Evolutionary conservation across 2,113 vertebrate genomes (phyloP).

Genomic region (Felis catus): F.catus_Fca126_mat1.0 CM031416.1:3961501-3962000

Average conservation of each 20-base stretch:
- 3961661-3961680: background rate
- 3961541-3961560: background rate
- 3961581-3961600: background rate
- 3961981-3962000: background rate
- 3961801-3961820: background rate
- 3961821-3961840: background rate
- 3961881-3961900: background rate
- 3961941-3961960: background rate
- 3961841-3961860: background rate
- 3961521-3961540: background rate
- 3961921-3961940: background rate
- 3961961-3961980: background rate
- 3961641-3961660: background rate
- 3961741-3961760: background rate
- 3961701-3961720: background rate
- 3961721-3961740: background rate
- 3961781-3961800: background rate
- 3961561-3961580: background rate
- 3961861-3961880: background rate
- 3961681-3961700: background rate
- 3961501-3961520: background rate
- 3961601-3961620: background rate
- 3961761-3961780: background rate
- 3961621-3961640: background rate
- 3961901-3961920: background rate